phyloP scores from a whole-genome alignment of 1,140 invertebrate genomes.

The Centruroides vittatus region DNA sequence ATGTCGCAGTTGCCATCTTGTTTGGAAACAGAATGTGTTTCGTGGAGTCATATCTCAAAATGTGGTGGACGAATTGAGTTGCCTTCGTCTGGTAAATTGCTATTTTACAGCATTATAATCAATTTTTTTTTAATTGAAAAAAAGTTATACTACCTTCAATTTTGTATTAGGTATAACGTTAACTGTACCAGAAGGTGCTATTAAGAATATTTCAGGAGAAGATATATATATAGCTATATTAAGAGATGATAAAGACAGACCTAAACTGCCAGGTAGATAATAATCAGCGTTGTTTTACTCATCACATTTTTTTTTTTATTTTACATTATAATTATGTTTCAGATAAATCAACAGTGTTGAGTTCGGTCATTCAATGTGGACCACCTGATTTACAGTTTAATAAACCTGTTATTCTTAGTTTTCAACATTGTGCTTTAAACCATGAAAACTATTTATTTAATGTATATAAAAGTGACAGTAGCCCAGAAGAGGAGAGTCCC shows the following conservation, averaged over 20 bases:
- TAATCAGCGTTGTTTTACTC: constrained; percentile 7
- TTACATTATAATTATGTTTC: constrained; percentile 19
- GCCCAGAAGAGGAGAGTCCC: constrained; percentile 21
- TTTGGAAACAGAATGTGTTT: constrained; percentile 38
- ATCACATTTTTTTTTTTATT: not conserved
- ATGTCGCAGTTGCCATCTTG: constrained; percentile 20
- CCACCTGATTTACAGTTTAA: constrained; percentile 59
- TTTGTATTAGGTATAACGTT: constrained; percentile 50
- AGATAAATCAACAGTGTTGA: constrained; percentile 73
- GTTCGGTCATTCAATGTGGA: constrained; percentile 78
- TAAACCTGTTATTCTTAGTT: constrained; percentile 78
- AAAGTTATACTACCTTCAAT: not conserved
- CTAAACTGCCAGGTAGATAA: constrained; percentile 59
- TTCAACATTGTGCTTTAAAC: constrained; percentile 68
- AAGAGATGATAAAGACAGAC: constrained; percentile 74
- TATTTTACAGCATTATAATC: not conserved
- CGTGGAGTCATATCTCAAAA: constrained; percentile 42
- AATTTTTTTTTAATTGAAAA: not conserved
- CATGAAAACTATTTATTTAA: no score
- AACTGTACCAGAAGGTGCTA: constrained; percentile 71
- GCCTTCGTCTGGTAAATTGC: constrained; percentile 36
- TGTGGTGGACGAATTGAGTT: constrained; percentile 62
- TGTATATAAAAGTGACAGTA: constrained; percentile 23
- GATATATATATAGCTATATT: constrained; percentile 73
- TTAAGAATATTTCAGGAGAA: constrained; percentile 56